These are phyloP conservation scores for Lithobates pipiens DNA, from an alignment of 2,797 vertebrate species.

Conservation along the genomic window DNA sequence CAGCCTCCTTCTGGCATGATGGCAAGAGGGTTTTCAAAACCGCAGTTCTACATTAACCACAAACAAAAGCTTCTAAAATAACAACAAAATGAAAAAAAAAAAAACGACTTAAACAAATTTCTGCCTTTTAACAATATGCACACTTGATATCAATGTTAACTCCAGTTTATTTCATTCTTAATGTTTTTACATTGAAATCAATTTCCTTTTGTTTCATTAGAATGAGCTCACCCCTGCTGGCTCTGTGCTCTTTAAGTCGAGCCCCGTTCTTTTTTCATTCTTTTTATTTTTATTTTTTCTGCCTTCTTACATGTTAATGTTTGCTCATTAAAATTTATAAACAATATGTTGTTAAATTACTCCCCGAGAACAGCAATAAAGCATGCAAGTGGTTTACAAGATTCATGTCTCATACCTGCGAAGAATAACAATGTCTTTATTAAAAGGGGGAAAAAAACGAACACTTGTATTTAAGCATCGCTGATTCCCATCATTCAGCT, in stretches of 20 bases:
- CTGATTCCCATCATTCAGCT: conserved; percentile 26
- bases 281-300: conserved; percentile 13
- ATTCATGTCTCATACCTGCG: conserved; percentile 49
- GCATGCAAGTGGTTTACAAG: conserved; percentile 38
- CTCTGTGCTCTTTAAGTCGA: conserved; percentile 26
- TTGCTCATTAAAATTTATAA: conserved; percentile 62
- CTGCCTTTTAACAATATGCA: no score
- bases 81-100: no score
- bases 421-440: conserved; percentile 49
- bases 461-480: conserved; percentile 9
- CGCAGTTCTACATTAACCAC: no score
- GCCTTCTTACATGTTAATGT: conserved; percentile 51
- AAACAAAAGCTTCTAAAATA: no score
- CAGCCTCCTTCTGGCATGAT: no score
- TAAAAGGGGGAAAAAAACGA: neutral
- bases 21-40: no score
- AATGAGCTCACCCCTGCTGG: conserved; percentile 16
- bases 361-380: conserved; percentile 48
- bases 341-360: conserved; percentile 59
- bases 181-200: no score
- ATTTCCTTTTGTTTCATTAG: neutral
- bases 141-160: no score
- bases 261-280: conserved; percentile 5
- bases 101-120: no score
- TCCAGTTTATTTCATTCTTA: no score